phyloP scores from a whole-genome alignment of 2,888 invertebrate genomes.

The Troides oblongomaculatus region DNA sequence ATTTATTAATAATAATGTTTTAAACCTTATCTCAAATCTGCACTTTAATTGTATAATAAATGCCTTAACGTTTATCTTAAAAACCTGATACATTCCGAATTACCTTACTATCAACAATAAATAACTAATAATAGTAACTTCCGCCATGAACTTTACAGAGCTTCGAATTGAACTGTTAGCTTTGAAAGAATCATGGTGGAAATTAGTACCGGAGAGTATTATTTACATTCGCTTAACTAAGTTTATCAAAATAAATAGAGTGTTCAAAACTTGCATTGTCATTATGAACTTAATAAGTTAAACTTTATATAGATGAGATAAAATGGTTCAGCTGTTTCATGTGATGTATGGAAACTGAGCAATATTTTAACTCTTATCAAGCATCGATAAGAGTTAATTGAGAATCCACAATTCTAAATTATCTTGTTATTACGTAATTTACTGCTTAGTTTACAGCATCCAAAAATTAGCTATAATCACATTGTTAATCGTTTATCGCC shows the following conservation, averaged over 20 bases:
- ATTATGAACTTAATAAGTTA: constrained; percentile 45
- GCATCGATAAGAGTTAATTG: no score
- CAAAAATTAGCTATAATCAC: no score
- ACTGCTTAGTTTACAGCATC: no score
- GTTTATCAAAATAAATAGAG: constrained; percentile 65
- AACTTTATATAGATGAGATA: constrained; percentile 2
- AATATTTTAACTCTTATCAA: no score
- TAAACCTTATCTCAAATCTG: no score
- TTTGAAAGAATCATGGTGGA: constrained; percentile 32
- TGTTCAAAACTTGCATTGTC: constrained; percentile 49
- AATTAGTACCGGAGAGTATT: constrained; percentile 49
- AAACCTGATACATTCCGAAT: constrained; percentile 2
- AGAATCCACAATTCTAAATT: no score
- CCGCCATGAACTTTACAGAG: constrained; percentile 17
- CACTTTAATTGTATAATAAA: no score
- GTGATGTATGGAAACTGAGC: no score
- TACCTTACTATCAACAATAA: constrained; percentile 8
- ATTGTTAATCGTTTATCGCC: no score
- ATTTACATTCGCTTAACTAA: constrained; percentile 68
- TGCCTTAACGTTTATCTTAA: not conserved
- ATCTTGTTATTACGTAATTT: no score
- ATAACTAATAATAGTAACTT: constrained; percentile 21
- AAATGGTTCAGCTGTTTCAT: no score
- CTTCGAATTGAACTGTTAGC: not conserved
- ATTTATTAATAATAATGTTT: no score